Percentiles rank a stretch among this genome's conserved stretches.
phyloP scores from a whole-genome alignment of 2,888 invertebrate species.

The Pyrrhia umbra region DNA sequence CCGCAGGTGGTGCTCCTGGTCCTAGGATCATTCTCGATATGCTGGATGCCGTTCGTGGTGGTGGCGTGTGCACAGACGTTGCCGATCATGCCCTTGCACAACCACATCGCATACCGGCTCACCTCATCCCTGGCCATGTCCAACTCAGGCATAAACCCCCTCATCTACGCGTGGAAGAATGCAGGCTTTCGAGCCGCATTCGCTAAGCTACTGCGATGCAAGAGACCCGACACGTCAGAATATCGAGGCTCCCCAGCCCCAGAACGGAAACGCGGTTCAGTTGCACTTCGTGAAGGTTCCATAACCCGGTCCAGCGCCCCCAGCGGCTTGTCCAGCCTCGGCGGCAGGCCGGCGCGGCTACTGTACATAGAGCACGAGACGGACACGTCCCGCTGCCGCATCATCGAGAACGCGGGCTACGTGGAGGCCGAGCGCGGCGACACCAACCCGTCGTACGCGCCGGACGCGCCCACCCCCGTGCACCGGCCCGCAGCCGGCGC shows the following conservation, averaged over 20 bases:
- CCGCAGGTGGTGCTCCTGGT: slow-evolving; percentile 94
- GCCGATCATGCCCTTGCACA: slow-evolving; percentile 86
- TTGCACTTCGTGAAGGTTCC: slow-evolving; percentile 86
- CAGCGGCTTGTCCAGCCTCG: slow-evolving; percentile 74
- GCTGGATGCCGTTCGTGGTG: slow-evolving; percentile 95
- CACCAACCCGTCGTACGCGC: slow-evolving; percentile 85
- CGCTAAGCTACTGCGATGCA: slow-evolving; percentile 92
- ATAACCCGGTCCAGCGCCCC: slow-evolving; percentile 82
- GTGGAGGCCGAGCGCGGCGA: slow-evolving; percentile 83
- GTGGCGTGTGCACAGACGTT: slow-evolving; percentile 92
- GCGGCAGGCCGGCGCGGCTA: slow-evolving; percentile 84
- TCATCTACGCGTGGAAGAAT: slow-evolving; percentile 97
- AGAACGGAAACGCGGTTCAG: slow-evolving; percentile 87
- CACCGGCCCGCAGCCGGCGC: slow-evolving; percentile 74
- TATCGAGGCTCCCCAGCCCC: slow-evolving; percentile 90
- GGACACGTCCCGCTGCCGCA: slow-evolving; percentile 84
- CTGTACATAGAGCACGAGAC: slow-evolving; percentile 81
- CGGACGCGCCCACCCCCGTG: slow-evolving; percentile 85
- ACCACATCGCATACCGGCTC: slow-evolving; percentile 91
- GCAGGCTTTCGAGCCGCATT: slow-evolving; percentile 94
- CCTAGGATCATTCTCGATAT: slow-evolving; percentile 94
- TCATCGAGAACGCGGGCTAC: slow-evolving; percentile 88
- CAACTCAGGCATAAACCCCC: slow-evolving; percentile 95
- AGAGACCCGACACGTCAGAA: slow-evolving; percentile 90
- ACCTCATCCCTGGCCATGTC: slow-evolving; percentile 94